A percentile compares a stretch with the other conserved stretches of the same genome.
phyloP scores from a whole-genome alignment of 2,797 vertebrate species.

The Sebastolobus alascanus region DNA sequence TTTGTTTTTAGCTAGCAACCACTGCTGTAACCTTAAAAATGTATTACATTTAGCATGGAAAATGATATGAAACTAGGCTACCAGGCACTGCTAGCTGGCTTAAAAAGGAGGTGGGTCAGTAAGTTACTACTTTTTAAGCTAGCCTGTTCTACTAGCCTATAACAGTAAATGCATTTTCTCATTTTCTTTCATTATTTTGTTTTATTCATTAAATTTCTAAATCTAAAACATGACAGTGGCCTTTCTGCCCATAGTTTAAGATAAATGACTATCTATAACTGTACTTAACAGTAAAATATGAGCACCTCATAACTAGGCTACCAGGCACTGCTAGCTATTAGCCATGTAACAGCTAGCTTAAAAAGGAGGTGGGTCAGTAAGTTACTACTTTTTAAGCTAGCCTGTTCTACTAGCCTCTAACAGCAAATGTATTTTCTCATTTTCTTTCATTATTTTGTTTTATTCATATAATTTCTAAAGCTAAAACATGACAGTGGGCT shows the following conservation, averaged over 20 bases:
- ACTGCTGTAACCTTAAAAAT: neutral
- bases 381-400: neutral
- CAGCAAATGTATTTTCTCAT: neutral
- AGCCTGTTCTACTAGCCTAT: neutral
- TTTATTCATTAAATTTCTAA: neutral
- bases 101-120: too few relatives aligned
- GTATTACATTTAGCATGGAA: neutral
- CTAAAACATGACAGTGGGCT: neutral
- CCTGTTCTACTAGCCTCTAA: neutral
- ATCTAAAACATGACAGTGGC: neutral
- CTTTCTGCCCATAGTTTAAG: neutral
- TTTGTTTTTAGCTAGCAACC: too few relatives aligned
- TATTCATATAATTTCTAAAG: neutral
- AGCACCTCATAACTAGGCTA: neutral
- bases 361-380: too few relatives aligned
- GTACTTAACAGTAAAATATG: neutral
- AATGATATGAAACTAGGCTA: neutral
- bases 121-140: neutral
- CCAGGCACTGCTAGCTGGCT: neutral
- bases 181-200: neutral
- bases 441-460: neutral
- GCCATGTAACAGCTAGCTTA: neutral
- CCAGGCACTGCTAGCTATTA: neutral
- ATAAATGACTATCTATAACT: neutral
- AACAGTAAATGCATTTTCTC: neutral